Evolutionary conservation across 1,140 invertebrate species (phyloP).

Genomic region (Drosophila parabipectinata): DNA sequence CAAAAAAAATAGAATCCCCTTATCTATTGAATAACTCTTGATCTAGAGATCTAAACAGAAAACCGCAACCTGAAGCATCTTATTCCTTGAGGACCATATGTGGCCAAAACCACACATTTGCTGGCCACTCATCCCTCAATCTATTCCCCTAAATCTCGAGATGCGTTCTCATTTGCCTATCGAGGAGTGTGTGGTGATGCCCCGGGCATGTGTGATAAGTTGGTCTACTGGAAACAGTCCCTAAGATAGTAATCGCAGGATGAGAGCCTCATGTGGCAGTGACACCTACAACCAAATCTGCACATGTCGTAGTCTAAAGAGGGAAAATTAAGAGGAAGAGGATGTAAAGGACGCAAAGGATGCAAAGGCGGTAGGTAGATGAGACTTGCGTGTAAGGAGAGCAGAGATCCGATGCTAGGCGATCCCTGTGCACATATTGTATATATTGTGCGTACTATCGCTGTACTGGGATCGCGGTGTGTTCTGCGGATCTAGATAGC

Average conservation of each 20-base stretch:
- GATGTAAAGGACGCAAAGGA: slow-evolving; percentile 7
- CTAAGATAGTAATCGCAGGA: slow-evolving; percentile 53
- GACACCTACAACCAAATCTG: slow-evolving; percentile 75
- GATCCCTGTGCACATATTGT: slow-evolving; percentile 2
- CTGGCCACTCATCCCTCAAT: slow-evolving; percentile 27
- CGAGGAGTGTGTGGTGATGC: slow-evolving; percentile 24
- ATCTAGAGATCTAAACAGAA: slow-evolving; percentile 8
- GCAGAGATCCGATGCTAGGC: slow-evolving; percentile 25
- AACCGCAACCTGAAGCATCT: slow-evolving; percentile 7
- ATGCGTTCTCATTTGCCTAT: slow-evolving; percentile 57
- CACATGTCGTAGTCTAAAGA: slow-evolving; percentile 59
- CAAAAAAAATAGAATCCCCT: background rate
- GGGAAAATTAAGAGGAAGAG: slow-evolving; percentile 26
- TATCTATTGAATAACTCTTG: background rate
- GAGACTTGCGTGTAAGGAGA: slow-evolving; percentile 39
- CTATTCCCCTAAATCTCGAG: slow-evolving; percentile 44
- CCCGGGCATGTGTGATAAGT: slow-evolving; percentile 28
- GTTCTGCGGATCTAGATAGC: slow-evolving; percentile 56
- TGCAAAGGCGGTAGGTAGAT: slow-evolving; percentile 8
- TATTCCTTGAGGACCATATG: slow-evolving; percentile 18
- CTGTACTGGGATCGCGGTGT: slow-evolving; percentile 38
- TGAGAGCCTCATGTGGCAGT: slow-evolving; percentile 58
- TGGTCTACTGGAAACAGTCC: slow-evolving; percentile 13
- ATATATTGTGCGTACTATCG: slow-evolving; percentile 41
- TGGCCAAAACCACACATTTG: slow-evolving; percentile 40